Conservation (phyloP, 2,797 vertebrate genomes). For the Xerus rutilus region DNA sequence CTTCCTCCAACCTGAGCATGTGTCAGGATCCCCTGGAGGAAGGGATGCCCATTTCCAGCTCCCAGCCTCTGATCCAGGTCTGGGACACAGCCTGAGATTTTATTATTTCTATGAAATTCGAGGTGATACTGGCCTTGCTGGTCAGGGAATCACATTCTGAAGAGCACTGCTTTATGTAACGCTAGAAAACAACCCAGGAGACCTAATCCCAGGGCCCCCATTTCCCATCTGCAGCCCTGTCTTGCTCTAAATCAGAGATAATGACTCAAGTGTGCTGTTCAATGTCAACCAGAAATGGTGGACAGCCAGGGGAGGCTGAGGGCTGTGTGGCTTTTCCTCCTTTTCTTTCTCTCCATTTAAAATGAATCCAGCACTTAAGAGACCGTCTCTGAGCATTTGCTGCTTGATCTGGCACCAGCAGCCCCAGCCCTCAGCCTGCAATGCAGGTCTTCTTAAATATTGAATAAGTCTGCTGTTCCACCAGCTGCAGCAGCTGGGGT, state of each 20-base stretch:
- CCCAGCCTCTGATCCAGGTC: neutral
- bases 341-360: constrained; percentile 31
- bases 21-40: neutral
- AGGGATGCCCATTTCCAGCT: accelerated
- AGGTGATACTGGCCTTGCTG: neutral
- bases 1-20: neutral
- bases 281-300: neutral
- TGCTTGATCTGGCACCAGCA: accelerated
- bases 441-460: constrained; percentile 88
- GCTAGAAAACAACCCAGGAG: neutral
- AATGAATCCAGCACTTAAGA: constrained; percentile 8
- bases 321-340: neutral
- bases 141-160: neutral
- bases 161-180: neutral
- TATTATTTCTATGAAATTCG: neutral
- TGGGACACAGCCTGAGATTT: neutral
- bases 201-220: neutral
- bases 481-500: constrained; percentile 77
- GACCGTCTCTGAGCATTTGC: neutral
- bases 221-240: neutral
- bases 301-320: neutral
- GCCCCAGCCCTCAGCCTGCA: constrained; percentile 84
- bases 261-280: neutral
- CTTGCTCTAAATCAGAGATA: neutral
- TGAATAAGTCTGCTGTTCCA: constrained; percentile 81